Base-by-base conservation (phyloP, 2,888 invertebrate genomes). In the Dorcus hopei region DNA sequence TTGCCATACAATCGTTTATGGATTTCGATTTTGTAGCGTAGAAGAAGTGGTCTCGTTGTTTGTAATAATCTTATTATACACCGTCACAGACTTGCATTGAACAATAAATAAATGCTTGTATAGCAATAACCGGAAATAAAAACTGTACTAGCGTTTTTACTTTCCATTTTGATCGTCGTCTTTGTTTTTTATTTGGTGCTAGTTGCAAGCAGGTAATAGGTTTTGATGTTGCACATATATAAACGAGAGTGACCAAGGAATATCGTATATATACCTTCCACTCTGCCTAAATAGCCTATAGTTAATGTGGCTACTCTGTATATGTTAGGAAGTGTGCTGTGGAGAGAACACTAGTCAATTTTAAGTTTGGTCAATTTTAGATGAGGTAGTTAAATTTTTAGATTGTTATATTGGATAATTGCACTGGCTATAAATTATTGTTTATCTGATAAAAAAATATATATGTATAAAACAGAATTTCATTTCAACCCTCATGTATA, bases 351-450 rank as follows among this genome's bases (percentile, higher is more conserved):
- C 74, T 78, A 79, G 79, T 79, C 79, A 79, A 79, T 79, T 78
- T 79, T 79, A 67, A 73, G 77, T 78, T 78, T 74, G 69, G 79
- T 79, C 79, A 79, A 79, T 79, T 79, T 74, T 78, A 78, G 77
- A 72, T 66, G 63, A 70, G 70, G 74, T 76, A 76, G 75, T 69
- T 72, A 69, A 73, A 75, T 73, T 73, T 73, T 72, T 67, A 76
- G 74, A 72, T 71, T 70, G 70, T 72, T 73, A 71, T 72, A 66
- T 60, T 66, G 63, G 59, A 63, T 64, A 65, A 50, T 59, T 64
- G 67, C 65, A 67, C 67, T 58, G 70, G 71, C 68, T 70, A 72
- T 68, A 67, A 65, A 61, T 54, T 61, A 55, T 42, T 55, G 50
- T 58, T 54, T 59, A 51, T 64, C 64, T 59, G 56, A 62, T 61